Evolutionary conservation across 2,888 invertebrate genomes (phyloP).

Genomic region (Apodemia duryi): DNA sequence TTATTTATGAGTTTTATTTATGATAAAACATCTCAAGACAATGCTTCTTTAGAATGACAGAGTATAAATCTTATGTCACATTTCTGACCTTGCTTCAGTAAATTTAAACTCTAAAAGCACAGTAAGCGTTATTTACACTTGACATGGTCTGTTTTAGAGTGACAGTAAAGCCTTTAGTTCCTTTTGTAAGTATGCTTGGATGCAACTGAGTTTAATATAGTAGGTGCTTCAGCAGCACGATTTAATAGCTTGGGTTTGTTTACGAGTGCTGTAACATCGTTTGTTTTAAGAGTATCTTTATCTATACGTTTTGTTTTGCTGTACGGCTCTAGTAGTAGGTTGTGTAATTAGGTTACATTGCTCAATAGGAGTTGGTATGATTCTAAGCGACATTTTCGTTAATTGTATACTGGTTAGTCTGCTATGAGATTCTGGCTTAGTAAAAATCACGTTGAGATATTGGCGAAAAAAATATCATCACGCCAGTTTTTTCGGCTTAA

Average conservation of each 20-base stretch:
- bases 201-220: constrained; percentile 14
- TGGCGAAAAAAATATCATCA: too few relatives aligned
- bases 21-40: constrained; percentile 16
- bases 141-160: background rate
- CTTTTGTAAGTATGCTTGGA: constrained; percentile 1
- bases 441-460: too few relatives aligned
- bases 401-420: background rate
- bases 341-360: background rate
- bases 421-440: too few relatives aligned
- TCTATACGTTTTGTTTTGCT: constrained; percentile 9
- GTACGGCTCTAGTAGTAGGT: constrained; percentile 18
- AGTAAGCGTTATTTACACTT: background rate
- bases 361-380: background rate
- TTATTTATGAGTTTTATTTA: constrained; percentile 13
- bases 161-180: background rate
- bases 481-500: too few relatives aligned
- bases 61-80: constrained; percentile 7
- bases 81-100: constrained; percentile 15
- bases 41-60: constrained; percentile 6
- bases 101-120: constrained; percentile 1
- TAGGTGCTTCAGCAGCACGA: constrained; percentile 12
- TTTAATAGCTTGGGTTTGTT: constrained; percentile 17
- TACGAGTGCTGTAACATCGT: constrained; percentile 25
- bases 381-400: background rate
- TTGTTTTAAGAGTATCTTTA: constrained; percentile 27